Percentiles rank a stretch among this genome's conserved stretches.
Evolutionary conservation across 2,888 invertebrate genomes (phyloP).

Genomic region (Elegia similella): DNA sequence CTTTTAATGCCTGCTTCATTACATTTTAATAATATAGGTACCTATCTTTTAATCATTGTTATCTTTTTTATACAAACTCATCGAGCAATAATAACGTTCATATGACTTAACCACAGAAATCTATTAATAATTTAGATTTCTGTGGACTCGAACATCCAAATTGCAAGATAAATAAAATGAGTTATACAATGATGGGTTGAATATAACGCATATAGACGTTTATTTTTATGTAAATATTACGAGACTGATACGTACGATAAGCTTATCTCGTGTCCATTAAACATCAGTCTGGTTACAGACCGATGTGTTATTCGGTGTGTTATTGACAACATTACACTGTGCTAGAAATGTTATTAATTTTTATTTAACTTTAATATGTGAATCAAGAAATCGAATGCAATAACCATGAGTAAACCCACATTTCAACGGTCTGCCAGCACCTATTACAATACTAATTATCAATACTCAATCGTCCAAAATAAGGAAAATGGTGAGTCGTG

Average conservation of each 20-base stretch:
- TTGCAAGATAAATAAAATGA: background rate
- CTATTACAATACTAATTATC: conserved; percentile 65
- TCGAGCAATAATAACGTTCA: too few relatives aligned
- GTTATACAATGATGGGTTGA: background rate
- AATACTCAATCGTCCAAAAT: conserved; percentile 58
- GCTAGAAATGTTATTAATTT: background rate
- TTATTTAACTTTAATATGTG: background rate
- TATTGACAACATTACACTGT: background rate
- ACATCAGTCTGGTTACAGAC: conserved; percentile 5
- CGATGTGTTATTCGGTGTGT: background rate
- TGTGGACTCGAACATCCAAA: too few relatives aligned
- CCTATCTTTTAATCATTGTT: too few relatives aligned
- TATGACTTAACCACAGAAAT: too few relatives aligned
- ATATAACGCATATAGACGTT: background rate
- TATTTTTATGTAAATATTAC: conserved; percentile 18
- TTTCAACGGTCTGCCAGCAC: conserved; percentile 49
- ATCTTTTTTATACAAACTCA: too few relatives aligned
- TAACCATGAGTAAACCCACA: conserved; percentile 44
- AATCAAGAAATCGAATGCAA: conserved; percentile 11
- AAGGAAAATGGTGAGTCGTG: conserved; percentile 59
- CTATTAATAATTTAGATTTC: too few relatives aligned
- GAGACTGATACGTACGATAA: conserved; percentile 35
- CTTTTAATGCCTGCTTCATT: too few relatives aligned
- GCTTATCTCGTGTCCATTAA: conserved; percentile 33
- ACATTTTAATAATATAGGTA: too few relatives aligned